These are phyloP conservation scores for Triops cancriformis DNA, from an alignment of 1,140 invertebrate species.

Conservation along the genomic window DNA sequence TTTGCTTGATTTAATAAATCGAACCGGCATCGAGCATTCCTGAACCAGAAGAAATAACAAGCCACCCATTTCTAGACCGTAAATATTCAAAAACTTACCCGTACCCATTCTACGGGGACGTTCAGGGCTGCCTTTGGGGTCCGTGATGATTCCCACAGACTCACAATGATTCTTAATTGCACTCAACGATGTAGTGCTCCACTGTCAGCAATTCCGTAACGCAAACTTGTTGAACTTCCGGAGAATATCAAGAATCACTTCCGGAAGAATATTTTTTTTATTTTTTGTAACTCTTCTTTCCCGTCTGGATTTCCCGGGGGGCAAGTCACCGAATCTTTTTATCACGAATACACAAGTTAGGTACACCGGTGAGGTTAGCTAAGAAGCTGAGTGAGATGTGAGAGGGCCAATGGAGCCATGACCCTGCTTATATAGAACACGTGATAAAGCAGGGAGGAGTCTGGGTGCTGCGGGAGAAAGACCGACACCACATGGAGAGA, in stretches of 20 bases:
- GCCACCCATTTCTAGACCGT: no score
- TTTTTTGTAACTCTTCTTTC: neutral
- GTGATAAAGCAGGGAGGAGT: conserved; percentile 9
- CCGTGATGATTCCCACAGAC: neutral
- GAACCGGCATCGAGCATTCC: no score
- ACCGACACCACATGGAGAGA: neutral
- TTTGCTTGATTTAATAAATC: no score
- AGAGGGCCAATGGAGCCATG: conserved; percentile 8
- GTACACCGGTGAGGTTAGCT: neutral
- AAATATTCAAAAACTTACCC: neutral
- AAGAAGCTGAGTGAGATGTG: conserved; percentile 13
- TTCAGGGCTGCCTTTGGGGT: neutral
- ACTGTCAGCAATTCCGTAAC: neutral
- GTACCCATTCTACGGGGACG: conserved; percentile 8
- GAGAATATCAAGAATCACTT: neutral
- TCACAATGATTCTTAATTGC: neutral
- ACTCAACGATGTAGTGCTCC: no score
- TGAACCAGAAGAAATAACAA: no score
- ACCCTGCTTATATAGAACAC: conserved; percentile 10
- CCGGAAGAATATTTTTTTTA: neutral
- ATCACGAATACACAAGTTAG: neutral
- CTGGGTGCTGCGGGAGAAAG: neutral
- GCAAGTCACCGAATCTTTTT: neutral
- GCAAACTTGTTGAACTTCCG: neutral
- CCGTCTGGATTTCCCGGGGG: neutral